Percentiles rank a stretch among this genome's conserved stretches.
These are phyloP conservation scores for Botrylloides violaceus DNA, from an alignment of 23 tunicate species.

Conservation along the genomic window DNA sequence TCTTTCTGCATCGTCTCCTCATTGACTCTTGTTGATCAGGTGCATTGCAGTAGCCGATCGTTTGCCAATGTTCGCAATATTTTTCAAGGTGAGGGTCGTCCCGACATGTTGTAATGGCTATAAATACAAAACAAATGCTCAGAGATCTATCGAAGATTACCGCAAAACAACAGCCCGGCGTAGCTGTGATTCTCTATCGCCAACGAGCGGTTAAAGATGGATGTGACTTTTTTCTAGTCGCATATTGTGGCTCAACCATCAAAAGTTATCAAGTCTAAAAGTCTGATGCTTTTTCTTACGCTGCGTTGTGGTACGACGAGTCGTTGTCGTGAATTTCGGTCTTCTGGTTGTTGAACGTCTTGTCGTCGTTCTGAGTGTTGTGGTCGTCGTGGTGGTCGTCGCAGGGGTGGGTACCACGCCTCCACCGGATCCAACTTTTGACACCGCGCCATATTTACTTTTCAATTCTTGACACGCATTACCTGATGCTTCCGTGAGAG, in stretches of 20 bases:
- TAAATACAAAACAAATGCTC: background rate
- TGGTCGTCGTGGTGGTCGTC: background rate
- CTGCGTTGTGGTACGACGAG: background rate
- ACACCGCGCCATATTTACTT: background rate
- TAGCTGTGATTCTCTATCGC: no score
- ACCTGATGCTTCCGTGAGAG: background rate
- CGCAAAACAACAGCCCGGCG: no score
- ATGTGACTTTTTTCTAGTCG: no score
- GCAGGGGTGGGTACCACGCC: background rate
- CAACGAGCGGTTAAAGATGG: no score
- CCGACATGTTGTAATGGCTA: background rate
- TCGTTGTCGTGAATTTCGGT: background rate
- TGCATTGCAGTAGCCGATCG: conserved; percentile 36
- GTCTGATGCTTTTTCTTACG: background rate
- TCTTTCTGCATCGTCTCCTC: conserved; percentile 43
- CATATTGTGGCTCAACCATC: no score
- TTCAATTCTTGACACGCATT: background rate
- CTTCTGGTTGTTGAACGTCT: background rate
- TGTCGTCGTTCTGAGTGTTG: conserved; percentile 2
- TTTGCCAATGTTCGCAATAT: conserved; percentile 36
- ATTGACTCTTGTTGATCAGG: conserved; percentile 27
- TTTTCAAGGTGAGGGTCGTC: conserved; percentile 10
- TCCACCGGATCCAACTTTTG: background rate
- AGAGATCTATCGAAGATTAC: no score
- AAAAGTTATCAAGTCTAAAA: no score